Conservation (phyloP, 1,140 invertebrate genomes). For the Elysia chlorotica region DNA sequence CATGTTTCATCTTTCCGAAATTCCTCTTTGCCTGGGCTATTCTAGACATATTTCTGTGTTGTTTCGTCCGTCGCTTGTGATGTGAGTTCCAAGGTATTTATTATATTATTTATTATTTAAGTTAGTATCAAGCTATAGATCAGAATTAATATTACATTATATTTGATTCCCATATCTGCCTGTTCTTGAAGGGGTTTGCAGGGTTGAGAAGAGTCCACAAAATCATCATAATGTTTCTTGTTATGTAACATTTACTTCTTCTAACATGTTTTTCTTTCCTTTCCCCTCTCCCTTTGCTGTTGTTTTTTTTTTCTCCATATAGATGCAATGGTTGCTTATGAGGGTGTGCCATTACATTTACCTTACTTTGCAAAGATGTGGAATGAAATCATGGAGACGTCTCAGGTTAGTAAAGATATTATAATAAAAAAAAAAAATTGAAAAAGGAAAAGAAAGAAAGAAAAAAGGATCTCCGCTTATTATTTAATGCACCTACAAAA, state of each 20-base stretch:
- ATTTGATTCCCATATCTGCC: not conserved
- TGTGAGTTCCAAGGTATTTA: too few relatives aligned
- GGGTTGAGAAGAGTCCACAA: not conserved
- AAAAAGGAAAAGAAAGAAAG: too few relatives aligned
- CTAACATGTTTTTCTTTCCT: not conserved
- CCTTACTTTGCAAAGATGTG: slow-evolving; percentile 84
- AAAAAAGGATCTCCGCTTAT: too few relatives aligned
- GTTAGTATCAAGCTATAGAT: too few relatives aligned
- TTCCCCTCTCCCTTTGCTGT: not conserved
- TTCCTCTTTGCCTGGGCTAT: not conserved
- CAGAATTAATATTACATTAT: not conserved
- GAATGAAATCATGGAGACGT: slow-evolving; percentile 72
- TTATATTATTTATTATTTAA: too few relatives aligned
- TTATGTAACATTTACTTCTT: not conserved
- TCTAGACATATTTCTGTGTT: not conserved
- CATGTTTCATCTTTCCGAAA: not conserved
- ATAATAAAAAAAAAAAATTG: too few relatives aligned
- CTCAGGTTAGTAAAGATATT: too few relatives aligned
- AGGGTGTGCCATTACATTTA: slow-evolving; percentile 81
- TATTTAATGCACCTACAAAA: too few relatives aligned
- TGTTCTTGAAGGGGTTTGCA: not conserved
- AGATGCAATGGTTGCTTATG: slow-evolving; percentile 81
- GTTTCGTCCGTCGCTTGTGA: too few relatives aligned
- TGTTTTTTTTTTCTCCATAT: slow-evolving; percentile 24
- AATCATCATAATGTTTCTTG: not conserved